Evolutionary conservation across 2,113 vertebrate species (phyloP).

Genomic region (Pedetes capensis): DNA sequence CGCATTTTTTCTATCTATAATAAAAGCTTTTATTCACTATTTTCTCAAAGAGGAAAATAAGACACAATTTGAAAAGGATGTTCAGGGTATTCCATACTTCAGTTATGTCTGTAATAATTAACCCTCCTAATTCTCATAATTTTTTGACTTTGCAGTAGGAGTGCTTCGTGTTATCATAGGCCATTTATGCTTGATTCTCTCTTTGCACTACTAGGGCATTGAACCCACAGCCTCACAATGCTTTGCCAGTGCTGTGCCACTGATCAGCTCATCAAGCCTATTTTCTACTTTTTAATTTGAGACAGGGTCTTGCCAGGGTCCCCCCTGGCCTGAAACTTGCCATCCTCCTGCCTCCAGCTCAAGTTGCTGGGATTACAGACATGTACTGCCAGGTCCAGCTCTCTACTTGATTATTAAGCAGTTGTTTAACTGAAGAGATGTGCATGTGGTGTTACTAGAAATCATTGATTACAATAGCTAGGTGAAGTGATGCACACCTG

Average conservation of each 20-base stretch:
- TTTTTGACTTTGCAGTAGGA: not conserved
- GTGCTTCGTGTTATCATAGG: not conserved
- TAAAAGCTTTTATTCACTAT: not conserved
- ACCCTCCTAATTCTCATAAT: not conserved
- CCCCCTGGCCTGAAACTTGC: no score
- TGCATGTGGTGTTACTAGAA: not conserved
- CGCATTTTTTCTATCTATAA: not conserved
- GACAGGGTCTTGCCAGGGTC: no score
- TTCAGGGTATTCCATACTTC: not conserved
- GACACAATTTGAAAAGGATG: not conserved
- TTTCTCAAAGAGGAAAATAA: conserved; percentile 28
- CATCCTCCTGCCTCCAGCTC: no score
- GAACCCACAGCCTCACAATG: no score
- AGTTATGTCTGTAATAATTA: conserved; percentile 3
- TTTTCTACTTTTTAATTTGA: no score
- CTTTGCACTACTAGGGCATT: no score
- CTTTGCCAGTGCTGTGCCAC: no score
- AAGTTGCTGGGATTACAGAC: no score
- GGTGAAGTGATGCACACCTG: no score
- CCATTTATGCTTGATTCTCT: not conserved
- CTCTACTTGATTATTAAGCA: not conserved
- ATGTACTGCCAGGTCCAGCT: no score
- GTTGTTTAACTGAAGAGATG: not conserved
- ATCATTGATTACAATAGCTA: conserved; percentile 22
- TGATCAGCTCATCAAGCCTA: no score